Evolutionary conservation across 2,888 invertebrate species (phyloP), one percentile per base, ranked within the genome.

Genomic region (Caenorhabditis sp.): DNA sequence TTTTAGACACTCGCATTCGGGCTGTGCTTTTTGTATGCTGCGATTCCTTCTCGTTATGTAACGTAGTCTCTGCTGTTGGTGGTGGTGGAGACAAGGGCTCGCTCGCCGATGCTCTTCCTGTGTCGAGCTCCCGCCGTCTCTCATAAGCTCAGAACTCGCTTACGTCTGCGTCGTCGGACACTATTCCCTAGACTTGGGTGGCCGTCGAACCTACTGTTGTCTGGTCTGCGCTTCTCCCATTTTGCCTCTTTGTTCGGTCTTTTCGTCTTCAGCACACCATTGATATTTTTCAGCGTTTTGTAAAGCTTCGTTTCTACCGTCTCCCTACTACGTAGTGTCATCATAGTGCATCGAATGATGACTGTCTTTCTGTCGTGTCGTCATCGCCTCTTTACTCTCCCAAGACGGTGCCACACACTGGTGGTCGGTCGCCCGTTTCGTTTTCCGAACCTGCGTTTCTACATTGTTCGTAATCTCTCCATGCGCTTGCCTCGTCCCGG

Each of bases 31-130:
- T 52, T 52, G 52, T 52, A 52, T 39, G 53, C 53, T 15, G 37
- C 53, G 53, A 53, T 53, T 53, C 53, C 20, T 50, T 17, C 52
- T 53, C 53, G 37, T 68, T 58, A 68, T 68, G 58, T 68, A 68
- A 59, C 70, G 59, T 59, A 39, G 35, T 27, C 35, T 26, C 45
- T 35, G 15, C 62, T 62, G 11, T 35, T 13, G 32, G 52, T 35
- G 48, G 41, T 24, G 48, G 20, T 50, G 50, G 20, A 26, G 50
- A 27, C 50, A 4, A n/a, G n/a, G 50, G 32, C 32, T 30, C 50
- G 15, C 8, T 50, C 27, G 27, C 15, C 22, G 6, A 11, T 37
- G 39, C 35, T 27, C n/a, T 7, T 63, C 20, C 27, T 11, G 32
- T 20, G n/a, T 50, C 63, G 8, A 24, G 15, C 43, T 30, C 63